Base-by-base conservation (phyloP, 2,113 vertebrate species). In the Stegastes partitus region DNA sequence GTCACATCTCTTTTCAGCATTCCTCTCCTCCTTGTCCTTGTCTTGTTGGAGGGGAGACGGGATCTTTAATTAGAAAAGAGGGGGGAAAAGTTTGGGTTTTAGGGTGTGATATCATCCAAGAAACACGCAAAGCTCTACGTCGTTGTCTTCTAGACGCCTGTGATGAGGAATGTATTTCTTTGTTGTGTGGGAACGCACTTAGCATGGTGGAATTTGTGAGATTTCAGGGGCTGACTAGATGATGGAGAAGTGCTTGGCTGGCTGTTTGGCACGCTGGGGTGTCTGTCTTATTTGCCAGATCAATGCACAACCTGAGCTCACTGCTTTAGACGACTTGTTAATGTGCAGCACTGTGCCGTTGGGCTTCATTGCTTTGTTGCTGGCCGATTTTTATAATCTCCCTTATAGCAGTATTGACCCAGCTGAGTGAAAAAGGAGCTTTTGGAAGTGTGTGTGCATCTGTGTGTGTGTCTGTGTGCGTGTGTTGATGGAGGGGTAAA, bases 381-480 rank as follows among this genome's bases (percentile, higher is more conserved):
- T 68, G 75, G 86, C 75, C 65, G 34, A 84, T 89, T 90, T 85
- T 86, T 87, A 87, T 88, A 90, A 90, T 89, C 79, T 84, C 87
- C 86, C 82, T 89, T 83, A 90, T 80, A 79, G 83, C 79, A 56
- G 55, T 77, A 93, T 91, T 77, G 89, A 93, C 87, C 82, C 65
- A 31, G 15, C 73, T 50, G 56, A 63, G 77, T 79, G 76, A 72
- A 77, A 82, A 68, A 64, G 66, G 76, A 83, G 68, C 31, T 34
- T 34, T 23, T 45, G 18, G 44, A 9, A 45, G 59, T 37, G 61
- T 56, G 39, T 34, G 39, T 67, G 47, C 71, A 58, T 51, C 54
- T 51, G 44, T 55, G 56, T 61, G 49, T 57, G 34, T 56, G 47
- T 68, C 55, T 80, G 56, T 66, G 56, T 55, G 57, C 58, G 67